Base-by-base conservation (phyloP, 1,140 invertebrate genomes). In the Charaxes varanes region DNA sequence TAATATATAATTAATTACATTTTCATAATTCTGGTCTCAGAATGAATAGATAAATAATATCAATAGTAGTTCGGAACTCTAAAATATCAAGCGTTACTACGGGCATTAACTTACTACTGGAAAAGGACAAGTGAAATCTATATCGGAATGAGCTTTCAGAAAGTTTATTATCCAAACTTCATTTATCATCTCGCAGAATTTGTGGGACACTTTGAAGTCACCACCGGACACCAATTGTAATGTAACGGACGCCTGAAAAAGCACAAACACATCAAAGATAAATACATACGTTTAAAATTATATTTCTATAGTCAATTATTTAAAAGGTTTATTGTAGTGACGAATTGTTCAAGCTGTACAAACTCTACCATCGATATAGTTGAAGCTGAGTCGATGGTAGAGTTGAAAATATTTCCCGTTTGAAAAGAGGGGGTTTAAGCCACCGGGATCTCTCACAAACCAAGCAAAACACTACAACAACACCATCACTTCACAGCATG, bases 91-190 rank as follows among this genome's bases (percentile, higher is more conserved):
- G 2, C n/a, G n/a, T n/a, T n/a, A n/a, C n/a, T n/a, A n/a, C n/a
- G n/a, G n/a, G n/a, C n/a, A n/a, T n/a, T n/a, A 28, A 31, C 28
- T 31, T 17, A 31, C 28, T 2, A 16, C n/a, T 14, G 15, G 28
- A 31, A 31, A 17, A 10, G 28, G 28, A 10, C 28, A 31, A 4
- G 7, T 31, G 14, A 12, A 1, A 1, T 31, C 15, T 6, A 17
- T 4, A 31, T 31, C 15, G 4, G 28, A 31, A 6, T 31, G 28
- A 4, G 28, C 11, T 10, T 13, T 31, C n/a, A 31, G 1, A 11
- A 31, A 31, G n/a, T 31, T 17, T 0, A 31, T 18, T 7, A 31
- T 17, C 28, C 28, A 31, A 6, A 13, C 28, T 31, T 31, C 28
- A 10, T 31, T 17, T 16, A 31, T 10, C 1, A 31, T 17, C 3